Percentiles rank a stretch among this genome's conserved stretches.
phyloP scores from a whole-genome alignment of 1,140 invertebrate species.

The Drosophila simulans region DNA sequence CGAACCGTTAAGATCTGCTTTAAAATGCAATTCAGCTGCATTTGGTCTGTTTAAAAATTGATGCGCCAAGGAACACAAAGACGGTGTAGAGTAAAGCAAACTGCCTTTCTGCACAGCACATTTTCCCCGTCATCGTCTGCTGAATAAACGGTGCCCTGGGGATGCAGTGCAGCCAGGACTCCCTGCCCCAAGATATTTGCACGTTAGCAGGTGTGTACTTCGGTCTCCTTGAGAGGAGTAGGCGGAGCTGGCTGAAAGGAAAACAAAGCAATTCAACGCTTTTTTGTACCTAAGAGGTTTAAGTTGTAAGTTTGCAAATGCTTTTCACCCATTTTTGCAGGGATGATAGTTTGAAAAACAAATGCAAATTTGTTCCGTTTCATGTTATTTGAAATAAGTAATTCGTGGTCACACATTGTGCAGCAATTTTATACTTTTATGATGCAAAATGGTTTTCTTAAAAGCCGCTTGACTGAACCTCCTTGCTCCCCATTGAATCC shows the following conservation, averaged over 20 bases:
- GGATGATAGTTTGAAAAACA: neutral
- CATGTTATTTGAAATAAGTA: no score
- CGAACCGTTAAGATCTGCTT: conserved; percentile 19
- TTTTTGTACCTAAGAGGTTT: neutral
- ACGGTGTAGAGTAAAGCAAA: conserved; percentile 39
- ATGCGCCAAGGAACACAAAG: conserved; percentile 54
- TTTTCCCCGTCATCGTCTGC: neutral
- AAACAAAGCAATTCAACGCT: conserved; percentile 17
- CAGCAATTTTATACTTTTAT: conserved; percentile 67
- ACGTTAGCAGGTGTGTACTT: conserved; percentile 9
- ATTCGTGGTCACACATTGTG: conserved; percentile 30
- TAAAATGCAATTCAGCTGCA: conserved; percentile 48
- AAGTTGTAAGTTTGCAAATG: conserved; percentile 37
- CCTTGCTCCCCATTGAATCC: conserved; percentile 13
- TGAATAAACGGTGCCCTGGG: conserved; percentile 65
- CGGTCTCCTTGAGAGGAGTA: neutral
- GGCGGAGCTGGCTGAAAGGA: conserved; percentile 15
- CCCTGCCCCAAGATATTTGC: neutral
- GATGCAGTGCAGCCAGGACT: conserved; percentile 27
- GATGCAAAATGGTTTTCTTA: conserved; percentile 43
- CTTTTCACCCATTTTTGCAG: no score
- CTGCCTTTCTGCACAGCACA: neutral
- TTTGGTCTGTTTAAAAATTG: conserved; percentile 71
- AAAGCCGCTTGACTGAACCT: conserved; percentile 22
- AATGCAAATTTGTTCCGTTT: neutral